These are phyloP conservation scores for Oscheius myriophilus DNA, from an alignment of 2,888 invertebrate genomes.

Conservation along the genomic window DNA sequence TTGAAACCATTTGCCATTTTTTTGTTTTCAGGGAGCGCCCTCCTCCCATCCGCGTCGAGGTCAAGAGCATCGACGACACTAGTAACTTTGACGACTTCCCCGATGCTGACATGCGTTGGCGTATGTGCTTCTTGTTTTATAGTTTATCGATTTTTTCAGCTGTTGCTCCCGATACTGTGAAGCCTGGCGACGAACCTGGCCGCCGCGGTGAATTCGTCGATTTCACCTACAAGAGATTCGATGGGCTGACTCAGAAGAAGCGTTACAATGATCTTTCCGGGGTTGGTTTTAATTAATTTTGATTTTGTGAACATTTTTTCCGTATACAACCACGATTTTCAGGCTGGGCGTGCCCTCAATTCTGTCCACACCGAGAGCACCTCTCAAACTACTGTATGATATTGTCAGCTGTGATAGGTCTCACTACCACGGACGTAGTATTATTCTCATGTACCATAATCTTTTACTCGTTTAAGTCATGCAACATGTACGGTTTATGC, in stretches of 20 bases:
- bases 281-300: neutral
- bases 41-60: constrained; percentile 95
- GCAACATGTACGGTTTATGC: too few species aligned
- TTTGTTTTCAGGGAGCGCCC: constrained; percentile 81
- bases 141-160: constrained; percentile 11
- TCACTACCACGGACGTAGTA: too few species aligned
- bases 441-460: too few species aligned
- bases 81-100: constrained; percentile 99
- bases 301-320: too few species aligned
- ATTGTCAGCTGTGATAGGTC: too few species aligned
- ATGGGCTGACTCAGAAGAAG: constrained; percentile 81
- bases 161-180: constrained; percentile 7
- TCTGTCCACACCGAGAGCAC: too few species aligned
- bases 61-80: constrained; percentile 98
- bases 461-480: too few species aligned
- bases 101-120: constrained; percentile 96
- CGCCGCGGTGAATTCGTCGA: constrained; percentile 94
- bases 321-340: too few species aligned
- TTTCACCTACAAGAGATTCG: constrained; percentile 99
- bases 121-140: constrained; percentile 77
- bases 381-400: too few species aligned
- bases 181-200: constrained; percentile 47
- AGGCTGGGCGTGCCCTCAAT: too few species aligned
- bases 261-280: constrained; percentile 40
- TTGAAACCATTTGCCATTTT: neutral